Evolutionary conservation across 2,888 invertebrate genomes (phyloP).

Genomic region (Noctua comes): DNA sequence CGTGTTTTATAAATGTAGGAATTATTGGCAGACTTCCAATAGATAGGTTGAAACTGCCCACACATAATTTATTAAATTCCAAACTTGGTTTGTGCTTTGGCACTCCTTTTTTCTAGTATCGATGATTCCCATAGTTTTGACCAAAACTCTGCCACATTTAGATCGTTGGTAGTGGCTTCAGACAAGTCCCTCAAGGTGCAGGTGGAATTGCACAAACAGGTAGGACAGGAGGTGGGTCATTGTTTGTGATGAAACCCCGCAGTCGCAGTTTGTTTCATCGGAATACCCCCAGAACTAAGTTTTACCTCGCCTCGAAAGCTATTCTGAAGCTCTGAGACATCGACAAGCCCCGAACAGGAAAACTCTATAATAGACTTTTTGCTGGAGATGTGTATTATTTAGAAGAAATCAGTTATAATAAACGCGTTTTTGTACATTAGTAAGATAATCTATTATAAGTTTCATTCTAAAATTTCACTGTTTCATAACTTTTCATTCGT

Average conservation of each 20-base stretch:
- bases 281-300: not conserved
- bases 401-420: not conserved
- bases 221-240: not conserved
- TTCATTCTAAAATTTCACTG: constrained; percentile 2
- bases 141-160: not conserved
- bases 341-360: not conserved
- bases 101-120: not conserved
- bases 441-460: not conserved
- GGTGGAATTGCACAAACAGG: not conserved
- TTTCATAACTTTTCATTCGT: constrained; percentile 17
- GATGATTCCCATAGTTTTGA: not conserved
- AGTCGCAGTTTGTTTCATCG: not conserved
- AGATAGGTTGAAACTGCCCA: not conserved
- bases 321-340: not conserved
- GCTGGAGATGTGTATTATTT: not conserved
- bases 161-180: not conserved
- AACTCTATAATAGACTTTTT: not conserved
- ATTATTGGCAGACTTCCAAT: constrained; percentile 28
- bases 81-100: not conserved
- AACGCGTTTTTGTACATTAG: not conserved
- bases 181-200: not conserved
- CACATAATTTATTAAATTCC: not conserved
- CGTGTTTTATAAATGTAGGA: constrained; percentile 7
- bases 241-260: not conserved
- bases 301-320: not conserved